phyloP scores from a whole-genome alignment of 2,888 invertebrate species.

The Ptilodon capucinus region DNA sequence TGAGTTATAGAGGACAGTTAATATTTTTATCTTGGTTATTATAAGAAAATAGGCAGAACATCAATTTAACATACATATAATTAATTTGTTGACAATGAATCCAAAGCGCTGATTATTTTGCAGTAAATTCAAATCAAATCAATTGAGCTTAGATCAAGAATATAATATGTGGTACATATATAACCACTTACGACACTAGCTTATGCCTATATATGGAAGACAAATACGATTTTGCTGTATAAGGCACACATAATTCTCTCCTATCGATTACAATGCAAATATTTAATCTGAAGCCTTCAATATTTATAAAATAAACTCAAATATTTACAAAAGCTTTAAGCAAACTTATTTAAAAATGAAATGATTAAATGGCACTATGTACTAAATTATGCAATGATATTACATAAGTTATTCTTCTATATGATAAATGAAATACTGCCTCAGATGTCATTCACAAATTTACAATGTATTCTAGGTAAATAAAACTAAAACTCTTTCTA shows the following conservation, averaged over 20 bases:
- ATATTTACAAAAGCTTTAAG: constrained; percentile 28
- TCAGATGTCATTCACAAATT: constrained; percentile 74
- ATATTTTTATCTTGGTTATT: too few species aligned
- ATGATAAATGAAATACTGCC: constrained; percentile 75
- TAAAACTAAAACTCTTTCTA: constrained; percentile 9
- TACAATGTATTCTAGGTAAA: constrained; percentile 42
- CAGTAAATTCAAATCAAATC: neutral
- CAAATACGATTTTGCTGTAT: constrained; percentile 74
- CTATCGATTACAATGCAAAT: constrained; percentile 22
- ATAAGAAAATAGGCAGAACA: too few species aligned
- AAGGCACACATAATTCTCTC: constrained; percentile 69
- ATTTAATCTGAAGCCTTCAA: constrained; percentile 11
- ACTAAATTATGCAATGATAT: constrained; percentile 34
- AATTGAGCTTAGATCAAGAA: too few species aligned
- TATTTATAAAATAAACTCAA: constrained; percentile 17
- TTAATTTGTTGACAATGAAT: too few species aligned
- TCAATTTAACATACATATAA: too few species aligned
- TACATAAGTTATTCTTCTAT: constrained; percentile 25
- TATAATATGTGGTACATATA: neutral
- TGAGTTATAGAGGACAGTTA: too few species aligned
- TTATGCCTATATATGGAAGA: constrained; percentile 60
- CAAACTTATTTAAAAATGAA: constrained; percentile 12
- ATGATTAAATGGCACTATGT: constrained; percentile 55
- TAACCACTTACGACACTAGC: neutral
- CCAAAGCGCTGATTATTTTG: neutral